These are phyloP conservation scores for Trididemnum nubilum DNA, from an alignment of 23 tunicate species.

Conservation along the genomic window DNA sequence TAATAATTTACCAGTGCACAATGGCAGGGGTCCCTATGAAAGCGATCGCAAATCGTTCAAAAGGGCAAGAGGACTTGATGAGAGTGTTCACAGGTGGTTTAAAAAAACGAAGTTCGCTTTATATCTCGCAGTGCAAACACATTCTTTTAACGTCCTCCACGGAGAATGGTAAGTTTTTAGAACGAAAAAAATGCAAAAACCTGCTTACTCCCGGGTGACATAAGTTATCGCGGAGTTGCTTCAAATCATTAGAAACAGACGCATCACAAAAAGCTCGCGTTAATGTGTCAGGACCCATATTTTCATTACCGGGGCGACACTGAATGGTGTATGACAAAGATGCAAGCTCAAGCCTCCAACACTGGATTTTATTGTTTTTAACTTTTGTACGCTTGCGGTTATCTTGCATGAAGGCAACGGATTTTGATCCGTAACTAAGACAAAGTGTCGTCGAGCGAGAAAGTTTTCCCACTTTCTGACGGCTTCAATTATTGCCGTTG, in stretches of 20 bases:
- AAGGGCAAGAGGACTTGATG: not conserved
- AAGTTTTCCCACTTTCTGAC: slow-evolving; percentile 24
- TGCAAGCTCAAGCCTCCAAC: slow-evolving; percentile 22
- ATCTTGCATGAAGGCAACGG: too few relatives aligned
- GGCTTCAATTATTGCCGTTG: slow-evolving; percentile 28
- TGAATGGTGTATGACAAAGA: not conserved
- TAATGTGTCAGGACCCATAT: slow-evolving; percentile 22
- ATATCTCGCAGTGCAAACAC: too few relatives aligned
- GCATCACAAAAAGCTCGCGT: not conserved
- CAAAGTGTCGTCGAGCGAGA: not conserved
- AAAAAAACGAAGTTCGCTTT: not conserved
- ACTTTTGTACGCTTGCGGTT: too few relatives aligned
- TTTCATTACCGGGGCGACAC: slow-evolving; percentile 14
- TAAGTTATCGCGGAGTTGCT: not conserved
- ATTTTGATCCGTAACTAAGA: slow-evolving; percentile 28
- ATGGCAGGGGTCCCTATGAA: not conserved
- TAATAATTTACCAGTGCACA: not conserved
- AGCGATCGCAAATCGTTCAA: not conserved
- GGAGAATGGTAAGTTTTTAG: not conserved
- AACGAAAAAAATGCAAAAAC: not conserved
- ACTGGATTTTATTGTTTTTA: slow-evolving; percentile 22
- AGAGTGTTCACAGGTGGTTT: not conserved
- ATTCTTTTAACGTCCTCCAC: not conserved
- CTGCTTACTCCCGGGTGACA: not conserved
- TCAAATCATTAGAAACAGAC: not conserved